Conservation (phyloP, 2,113 vertebrate genomes). For the Notarius lentiginosus region DNA sequence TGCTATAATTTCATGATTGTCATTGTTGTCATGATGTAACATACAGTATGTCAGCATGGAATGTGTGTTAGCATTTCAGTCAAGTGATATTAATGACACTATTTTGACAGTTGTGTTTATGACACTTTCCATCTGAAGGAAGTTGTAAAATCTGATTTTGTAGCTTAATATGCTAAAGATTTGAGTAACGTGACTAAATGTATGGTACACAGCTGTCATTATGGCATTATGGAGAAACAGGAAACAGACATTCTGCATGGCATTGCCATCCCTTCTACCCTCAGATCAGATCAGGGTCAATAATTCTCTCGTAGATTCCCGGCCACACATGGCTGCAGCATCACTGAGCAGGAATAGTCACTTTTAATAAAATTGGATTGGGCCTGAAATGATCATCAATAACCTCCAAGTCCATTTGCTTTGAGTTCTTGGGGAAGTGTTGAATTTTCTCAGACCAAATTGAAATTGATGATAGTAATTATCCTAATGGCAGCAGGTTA, state of each 20-base stretch:
- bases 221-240: too few species aligned
- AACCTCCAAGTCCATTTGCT: not conserved
- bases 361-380: not conserved
- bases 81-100: too few species aligned
- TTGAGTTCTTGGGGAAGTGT: conserved; percentile 14
- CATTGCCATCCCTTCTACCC: not conserved
- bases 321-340: not conserved
- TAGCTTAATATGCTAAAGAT: too few species aligned
- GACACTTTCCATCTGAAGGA: too few species aligned
- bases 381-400: not conserved
- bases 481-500: conserved; percentile 25
- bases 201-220: too few species aligned
- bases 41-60: too few species aligned
- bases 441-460: conserved; percentile 14
- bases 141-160: too few species aligned
- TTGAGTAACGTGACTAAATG: too few species aligned
- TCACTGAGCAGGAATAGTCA: not conserved
- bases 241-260: not conserved
- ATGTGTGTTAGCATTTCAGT: too few species aligned
- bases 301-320: not conserved
- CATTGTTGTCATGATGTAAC: too few species aligned
- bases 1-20: too few species aligned
- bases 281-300: not conserved
- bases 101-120: too few species aligned
- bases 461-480: conserved; percentile 37